A percentile compares a stretch with the other conserved stretches of the same genome.
Evolutionary conservation across 2,888 invertebrate species (phyloP).

Genomic region (Hipparchia sbordonii): DNA sequence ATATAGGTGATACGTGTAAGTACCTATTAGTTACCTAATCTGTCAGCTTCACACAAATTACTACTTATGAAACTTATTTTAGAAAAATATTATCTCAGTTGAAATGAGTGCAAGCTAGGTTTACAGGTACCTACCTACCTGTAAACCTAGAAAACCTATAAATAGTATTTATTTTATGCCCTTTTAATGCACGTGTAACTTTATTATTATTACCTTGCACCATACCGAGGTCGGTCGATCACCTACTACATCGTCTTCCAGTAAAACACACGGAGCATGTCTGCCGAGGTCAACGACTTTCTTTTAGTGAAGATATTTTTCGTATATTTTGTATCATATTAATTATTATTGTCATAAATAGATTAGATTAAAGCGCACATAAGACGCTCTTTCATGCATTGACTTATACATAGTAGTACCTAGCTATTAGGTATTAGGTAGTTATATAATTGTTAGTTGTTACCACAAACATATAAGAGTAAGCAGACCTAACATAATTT

Average conservation of each 20-base stretch:
- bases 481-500: no score
- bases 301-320: conserved; percentile 39
- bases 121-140: background rate
- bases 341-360: background rate
- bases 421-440: no score
- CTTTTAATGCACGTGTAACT: conserved; percentile 34
- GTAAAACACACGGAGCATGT: conserved; percentile 36
- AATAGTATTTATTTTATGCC: conserved; percentile 15
- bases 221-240: conserved; percentile 45
- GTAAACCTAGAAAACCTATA: background rate
- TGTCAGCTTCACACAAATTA: no score
- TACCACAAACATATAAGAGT: no score
- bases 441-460: no score
- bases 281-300: conserved; percentile 43
- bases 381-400: background rate
- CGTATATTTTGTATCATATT: background rate
- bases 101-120: background rate
- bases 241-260: conserved; percentile 38
- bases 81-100: no score
- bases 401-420: no score
- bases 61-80: no score
- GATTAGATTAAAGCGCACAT: background rate
- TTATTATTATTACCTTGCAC: conserved; percentile 38
- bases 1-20: no score
- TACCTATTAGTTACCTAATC: no score